These are phyloP conservation scores for Heliconius erato DNA, from an alignment of 2,888 invertebrate genomes.

Conservation along the genomic window DNA sequence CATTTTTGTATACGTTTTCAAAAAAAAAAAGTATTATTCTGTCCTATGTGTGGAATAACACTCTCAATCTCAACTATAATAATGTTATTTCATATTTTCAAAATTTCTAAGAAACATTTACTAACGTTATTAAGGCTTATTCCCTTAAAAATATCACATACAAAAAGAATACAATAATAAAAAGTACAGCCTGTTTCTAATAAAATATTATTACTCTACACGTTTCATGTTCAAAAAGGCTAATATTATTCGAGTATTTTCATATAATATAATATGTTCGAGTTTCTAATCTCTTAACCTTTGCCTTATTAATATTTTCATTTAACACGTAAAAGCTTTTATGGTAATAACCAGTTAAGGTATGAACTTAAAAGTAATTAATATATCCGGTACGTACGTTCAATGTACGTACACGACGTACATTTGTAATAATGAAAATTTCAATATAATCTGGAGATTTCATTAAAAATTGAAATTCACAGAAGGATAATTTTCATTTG, in stretches of 20 bases:
- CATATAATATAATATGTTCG: background rate
- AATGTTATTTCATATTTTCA: no score
- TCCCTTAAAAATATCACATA: no score
- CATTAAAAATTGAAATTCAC: background rate
- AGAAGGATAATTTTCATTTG: background rate
- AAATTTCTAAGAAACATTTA: no score
- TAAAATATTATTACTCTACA: background rate
- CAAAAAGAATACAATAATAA: background rate
- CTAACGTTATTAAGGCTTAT: no score
- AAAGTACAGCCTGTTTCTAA: background rate
- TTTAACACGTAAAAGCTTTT: slow-evolving; percentile 20
- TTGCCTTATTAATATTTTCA: slow-evolving; percentile 16
- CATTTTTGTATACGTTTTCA: no score
- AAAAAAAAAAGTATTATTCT: no score
- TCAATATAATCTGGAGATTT: background rate
- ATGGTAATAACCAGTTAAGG: slow-evolving; percentile 10
- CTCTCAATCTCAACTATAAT: no score
- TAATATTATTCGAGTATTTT: background rate
- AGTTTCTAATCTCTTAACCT: slow-evolving; percentile 6
- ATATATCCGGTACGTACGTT: background rate
- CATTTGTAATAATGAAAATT: slow-evolving; percentile 12
- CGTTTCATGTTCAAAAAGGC: background rate
- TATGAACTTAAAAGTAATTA: slow-evolving; percentile 9
- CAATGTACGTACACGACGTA: slow-evolving; percentile 4
- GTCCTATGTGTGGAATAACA: no score